phyloP scores from a whole-genome alignment of 2,888 invertebrate genomes.

The Lithophane socia region DNA sequence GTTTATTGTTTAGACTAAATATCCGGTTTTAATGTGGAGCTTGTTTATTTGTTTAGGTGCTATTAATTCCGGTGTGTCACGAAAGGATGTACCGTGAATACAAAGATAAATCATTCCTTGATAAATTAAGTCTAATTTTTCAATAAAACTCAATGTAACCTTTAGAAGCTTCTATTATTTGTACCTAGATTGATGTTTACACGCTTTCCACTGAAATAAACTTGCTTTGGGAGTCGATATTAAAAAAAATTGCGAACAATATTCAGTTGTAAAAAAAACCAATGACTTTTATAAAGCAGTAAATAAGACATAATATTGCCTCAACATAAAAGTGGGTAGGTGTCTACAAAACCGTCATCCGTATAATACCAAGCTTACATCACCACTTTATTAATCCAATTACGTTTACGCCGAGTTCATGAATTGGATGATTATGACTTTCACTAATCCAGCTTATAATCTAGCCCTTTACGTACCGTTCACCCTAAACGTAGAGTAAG shows the following conservation, averaged over 20 bases:
- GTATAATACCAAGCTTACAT: slow-evolving; percentile 40
- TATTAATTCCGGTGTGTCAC: background rate
- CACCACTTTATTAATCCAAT: slow-evolving; percentile 52
- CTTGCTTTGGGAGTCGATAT: background rate
- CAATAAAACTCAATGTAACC: background rate
- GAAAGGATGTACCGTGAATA: background rate
- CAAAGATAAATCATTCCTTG: background rate
- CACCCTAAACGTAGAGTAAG: background rate
- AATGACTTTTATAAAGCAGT: slow-evolving; percentile 1
- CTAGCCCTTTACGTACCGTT: background rate
- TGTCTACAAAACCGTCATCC: slow-evolving; percentile 14
- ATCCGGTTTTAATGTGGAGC: slow-evolving; percentile 31
- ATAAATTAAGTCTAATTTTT: no score
- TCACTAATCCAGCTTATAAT: slow-evolving; percentile 29
- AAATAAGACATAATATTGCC: background rate
- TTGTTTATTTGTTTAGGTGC: slow-evolving; percentile 40
- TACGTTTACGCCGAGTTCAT: slow-evolving; percentile 25
- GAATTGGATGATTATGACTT: slow-evolving; percentile 37
- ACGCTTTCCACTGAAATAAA: background rate
- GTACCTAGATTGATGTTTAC: background rate
- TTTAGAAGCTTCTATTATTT: background rate
- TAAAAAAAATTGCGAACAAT: background rate
- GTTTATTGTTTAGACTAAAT: slow-evolving; percentile 52
- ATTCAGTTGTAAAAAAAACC: background rate
- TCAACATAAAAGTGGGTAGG: background rate